phyloP scores from a whole-genome alignment of 2,113 vertebrate species.

The Megalops atlanticus region DNA sequence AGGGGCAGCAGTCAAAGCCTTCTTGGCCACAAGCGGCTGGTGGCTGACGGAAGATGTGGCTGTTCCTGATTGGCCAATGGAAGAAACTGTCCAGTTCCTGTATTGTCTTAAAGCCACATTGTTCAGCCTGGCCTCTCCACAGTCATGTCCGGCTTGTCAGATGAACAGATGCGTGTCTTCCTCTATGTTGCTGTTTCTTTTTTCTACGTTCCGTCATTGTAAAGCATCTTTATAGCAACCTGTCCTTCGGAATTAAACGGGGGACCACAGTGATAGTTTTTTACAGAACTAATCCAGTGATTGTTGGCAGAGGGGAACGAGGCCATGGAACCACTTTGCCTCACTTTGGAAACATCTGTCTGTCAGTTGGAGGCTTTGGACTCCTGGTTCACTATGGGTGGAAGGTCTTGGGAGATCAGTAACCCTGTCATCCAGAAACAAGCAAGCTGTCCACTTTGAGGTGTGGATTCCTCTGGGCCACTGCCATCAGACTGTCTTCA shows the following conservation, averaged over 20 bases:
- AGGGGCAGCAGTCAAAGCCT: not conserved
- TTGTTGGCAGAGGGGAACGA: too few species aligned
- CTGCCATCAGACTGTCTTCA: not conserved
- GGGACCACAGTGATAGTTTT: too few species aligned
- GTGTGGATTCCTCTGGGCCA: not conserved
- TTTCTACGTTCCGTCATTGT: too few species aligned
- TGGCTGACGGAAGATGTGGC: not conserved
- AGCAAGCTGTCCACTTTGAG: not conserved
- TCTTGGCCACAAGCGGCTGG: not conserved
- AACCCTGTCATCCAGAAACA: not conserved
- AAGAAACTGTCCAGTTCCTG: too few species aligned
- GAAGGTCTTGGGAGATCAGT: not conserved
- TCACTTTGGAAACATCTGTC: not conserved
- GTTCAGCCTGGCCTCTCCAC: not conserved
- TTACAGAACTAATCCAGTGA: not conserved
- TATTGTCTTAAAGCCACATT: not conserved
- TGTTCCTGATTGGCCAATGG: not conserved
- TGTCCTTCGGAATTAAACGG: too few species aligned
- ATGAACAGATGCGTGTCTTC: too few species aligned
- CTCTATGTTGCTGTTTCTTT: too few species aligned
- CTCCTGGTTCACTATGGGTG: not conserved
- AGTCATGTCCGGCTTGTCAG: too few species aligned
- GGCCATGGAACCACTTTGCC: not conserved
- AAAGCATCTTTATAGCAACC: too few species aligned
- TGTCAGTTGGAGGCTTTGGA: not conserved